phyloP scores from a whole-genome alignment of 2,797 vertebrate genomes.

The Sebastes trivittatus region DNA sequence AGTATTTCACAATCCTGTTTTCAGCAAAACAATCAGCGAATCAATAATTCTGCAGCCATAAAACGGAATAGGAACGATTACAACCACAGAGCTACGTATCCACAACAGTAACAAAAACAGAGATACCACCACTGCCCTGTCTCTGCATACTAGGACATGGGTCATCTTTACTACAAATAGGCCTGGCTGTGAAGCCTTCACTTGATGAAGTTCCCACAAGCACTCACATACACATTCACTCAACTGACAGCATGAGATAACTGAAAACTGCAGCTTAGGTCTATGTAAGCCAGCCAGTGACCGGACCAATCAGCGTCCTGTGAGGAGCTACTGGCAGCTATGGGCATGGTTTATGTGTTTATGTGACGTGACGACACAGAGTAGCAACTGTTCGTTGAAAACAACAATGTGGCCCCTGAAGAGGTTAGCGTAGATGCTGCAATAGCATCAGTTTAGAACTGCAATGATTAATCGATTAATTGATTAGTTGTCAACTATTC shows the following conservation, averaged over 20 bases:
- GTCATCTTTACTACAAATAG: conserved; percentile 57
- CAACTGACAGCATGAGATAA: conserved; percentile 24
- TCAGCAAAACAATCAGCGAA: not conserved
- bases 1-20: not conserved
- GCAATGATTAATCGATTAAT: no score
- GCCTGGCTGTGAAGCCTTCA: conserved; percentile 33
- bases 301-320: no score
- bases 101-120: conserved; percentile 1
- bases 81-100: not conserved
- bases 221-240: not conserved
- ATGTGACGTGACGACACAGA: no score
- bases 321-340: no score
- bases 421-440: no score
- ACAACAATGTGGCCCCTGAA: no score
- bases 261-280: not conserved
- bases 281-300: no score
- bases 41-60: not conserved
- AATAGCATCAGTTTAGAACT: no score
- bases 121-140: not conserved
- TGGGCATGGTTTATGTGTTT: no score
- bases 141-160: conserved; percentile 26
- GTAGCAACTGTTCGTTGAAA: no score
- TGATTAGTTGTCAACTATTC: no score
- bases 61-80: not conserved
- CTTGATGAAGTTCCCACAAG: conserved; percentile 38